phyloP scores from a whole-genome alignment of 2,888 invertebrate genomes.

The Merodon equestris region DNA sequence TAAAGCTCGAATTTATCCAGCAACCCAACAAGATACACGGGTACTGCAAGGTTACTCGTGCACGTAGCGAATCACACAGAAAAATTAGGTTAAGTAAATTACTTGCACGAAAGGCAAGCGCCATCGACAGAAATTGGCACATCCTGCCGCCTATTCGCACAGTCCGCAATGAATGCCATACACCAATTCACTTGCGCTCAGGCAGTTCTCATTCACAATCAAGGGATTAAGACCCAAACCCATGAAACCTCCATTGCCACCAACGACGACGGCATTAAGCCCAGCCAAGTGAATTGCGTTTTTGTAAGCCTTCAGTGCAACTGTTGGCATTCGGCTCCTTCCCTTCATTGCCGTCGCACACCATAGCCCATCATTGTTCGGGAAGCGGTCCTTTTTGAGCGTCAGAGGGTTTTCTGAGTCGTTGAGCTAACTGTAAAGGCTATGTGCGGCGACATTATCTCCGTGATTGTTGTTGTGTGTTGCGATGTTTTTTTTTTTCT shows the following conservation, averaged over 20 bases:
- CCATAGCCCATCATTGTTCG: slow-evolving; percentile 16
- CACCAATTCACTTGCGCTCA: slow-evolving; percentile 8
- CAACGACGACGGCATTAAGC: slow-evolving; percentile 12
- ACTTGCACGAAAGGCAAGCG: too few relatives aligned
- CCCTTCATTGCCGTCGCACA: too few relatives aligned
- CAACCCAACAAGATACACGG: too few relatives aligned
- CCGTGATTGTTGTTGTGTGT: too few relatives aligned
- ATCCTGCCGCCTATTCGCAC: slow-evolving; percentile 32
- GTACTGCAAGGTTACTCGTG: too few relatives aligned
- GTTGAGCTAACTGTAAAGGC: slow-evolving; percentile 30
- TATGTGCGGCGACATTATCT: too few relatives aligned
- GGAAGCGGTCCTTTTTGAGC: slow-evolving; percentile 32
- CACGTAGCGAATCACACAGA: too few relatives aligned
- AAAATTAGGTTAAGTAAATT: too few relatives aligned
- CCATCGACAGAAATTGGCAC: slow-evolving; percentile 33
- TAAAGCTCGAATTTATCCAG: too few relatives aligned
- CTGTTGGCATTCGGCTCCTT: slow-evolving; percentile 30
- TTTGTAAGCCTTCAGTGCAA: slow-evolving; percentile 56
- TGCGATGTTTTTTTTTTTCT: slow-evolving; percentile 17
- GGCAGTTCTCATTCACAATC: slow-evolving; percentile 14
- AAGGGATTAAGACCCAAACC: slow-evolving; percentile 40
- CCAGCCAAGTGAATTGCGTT: slow-evolving; percentile 52
- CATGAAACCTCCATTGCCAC: slow-evolving; percentile 5
- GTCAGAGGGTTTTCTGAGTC: slow-evolving; percentile 42
- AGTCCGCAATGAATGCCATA: slow-evolving; percentile 6